Percentiles rank a stretch among this genome's conserved stretches.
Conservation (phyloP, 1,140 invertebrate species). For the Drusus annulatus region DNA sequence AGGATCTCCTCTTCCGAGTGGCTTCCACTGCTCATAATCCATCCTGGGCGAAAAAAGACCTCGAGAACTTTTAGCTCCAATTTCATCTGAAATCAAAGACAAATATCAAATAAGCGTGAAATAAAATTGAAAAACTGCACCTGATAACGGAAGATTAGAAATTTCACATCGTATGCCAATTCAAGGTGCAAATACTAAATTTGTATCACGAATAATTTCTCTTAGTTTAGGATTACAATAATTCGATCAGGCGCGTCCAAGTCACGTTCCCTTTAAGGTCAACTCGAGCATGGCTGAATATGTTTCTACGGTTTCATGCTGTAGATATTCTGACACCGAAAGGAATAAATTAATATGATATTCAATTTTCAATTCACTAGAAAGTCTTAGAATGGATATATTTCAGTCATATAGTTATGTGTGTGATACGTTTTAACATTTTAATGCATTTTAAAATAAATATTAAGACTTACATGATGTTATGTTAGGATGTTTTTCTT, state of each 20-base stretch:
- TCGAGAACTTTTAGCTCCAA: conserved; percentile 59
- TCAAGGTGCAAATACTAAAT: no score
- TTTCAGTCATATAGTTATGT: no score
- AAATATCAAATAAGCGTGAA: no score
- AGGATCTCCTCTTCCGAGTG: conserved; percentile 81
- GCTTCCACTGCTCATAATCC: conserved; percentile 85
- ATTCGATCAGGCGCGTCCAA: not conserved
- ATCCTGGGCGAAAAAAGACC: conserved; percentile 77
- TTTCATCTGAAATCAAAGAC: conserved; percentile 50
- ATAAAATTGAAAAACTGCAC: no score
- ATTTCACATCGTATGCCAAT: no score
- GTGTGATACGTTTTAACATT: not conserved
- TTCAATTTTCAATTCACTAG: no score
- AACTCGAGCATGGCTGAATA: no score
- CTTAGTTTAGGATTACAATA: conserved; percentile 3
- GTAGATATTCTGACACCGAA: no score
- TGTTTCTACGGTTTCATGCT: no score
- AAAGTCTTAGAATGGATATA: no score
- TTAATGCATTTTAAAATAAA: not conserved
- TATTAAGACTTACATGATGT: conserved; percentile 36
- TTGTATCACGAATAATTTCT: not conserved
- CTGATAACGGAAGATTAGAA: no score
- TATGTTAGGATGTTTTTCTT: conserved; percentile 35
- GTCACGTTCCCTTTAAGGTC: not conserved
- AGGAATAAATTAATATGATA: no score